Evolutionary conservation across 2,888 invertebrate genomes (phyloP).

Genomic region (Euphydryas editha): DNA sequence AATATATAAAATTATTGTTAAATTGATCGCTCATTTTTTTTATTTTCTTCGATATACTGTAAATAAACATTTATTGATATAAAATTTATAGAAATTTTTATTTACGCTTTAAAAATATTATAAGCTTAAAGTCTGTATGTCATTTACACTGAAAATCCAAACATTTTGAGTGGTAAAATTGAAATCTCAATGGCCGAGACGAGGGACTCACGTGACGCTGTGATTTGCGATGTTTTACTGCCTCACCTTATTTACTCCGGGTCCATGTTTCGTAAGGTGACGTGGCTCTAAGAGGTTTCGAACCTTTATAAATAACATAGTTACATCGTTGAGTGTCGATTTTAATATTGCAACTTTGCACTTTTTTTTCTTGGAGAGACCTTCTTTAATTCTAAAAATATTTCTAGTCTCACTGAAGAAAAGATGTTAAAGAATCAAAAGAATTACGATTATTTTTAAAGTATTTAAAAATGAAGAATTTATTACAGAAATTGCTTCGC

Average conservation of each 20-base stretch:
- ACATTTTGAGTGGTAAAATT: constrained; percentile 63
- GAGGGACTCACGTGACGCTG: constrained; percentile 47
- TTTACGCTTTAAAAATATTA: too few species aligned
- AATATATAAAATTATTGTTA: too few species aligned
- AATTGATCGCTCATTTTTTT: too few species aligned
- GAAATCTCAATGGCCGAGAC: constrained; percentile 62
- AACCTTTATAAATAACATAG: constrained; percentile 41
- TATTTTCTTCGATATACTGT: too few species aligned
- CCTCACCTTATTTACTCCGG: constrained; percentile 51
- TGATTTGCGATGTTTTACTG: constrained; percentile 56
- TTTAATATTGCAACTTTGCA: constrained; percentile 20
- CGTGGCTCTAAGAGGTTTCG: constrained; percentile 38
- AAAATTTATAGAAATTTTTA: too few species aligned
- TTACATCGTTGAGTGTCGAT: constrained; percentile 31
- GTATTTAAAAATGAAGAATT: too few species aligned
- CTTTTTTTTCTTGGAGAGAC: background rate
- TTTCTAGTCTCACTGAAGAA: background rate
- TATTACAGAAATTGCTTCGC: too few species aligned
- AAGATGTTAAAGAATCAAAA: too few species aligned
- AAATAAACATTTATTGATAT: too few species aligned
- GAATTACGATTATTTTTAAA: too few species aligned
- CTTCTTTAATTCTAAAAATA: background rate
- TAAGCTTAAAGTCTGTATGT: constrained; percentile 34
- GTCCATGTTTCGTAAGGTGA: constrained; percentile 45
- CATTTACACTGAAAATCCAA: constrained; percentile 56